Conservation (phyloP, 2,113 vertebrate species). For the Lagopus muta region DNA sequence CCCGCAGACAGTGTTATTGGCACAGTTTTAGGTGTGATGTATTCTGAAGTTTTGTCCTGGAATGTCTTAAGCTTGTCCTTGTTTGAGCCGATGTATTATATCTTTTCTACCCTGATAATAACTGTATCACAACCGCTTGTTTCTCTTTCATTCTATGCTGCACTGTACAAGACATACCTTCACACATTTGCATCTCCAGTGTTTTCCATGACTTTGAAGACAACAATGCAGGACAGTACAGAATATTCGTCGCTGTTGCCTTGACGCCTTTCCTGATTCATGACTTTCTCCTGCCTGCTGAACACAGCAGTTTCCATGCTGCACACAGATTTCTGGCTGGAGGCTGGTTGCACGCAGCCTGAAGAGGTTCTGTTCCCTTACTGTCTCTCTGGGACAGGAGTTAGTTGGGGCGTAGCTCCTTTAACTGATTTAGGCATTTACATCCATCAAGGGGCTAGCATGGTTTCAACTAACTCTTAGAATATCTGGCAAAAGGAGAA, state of each 20-base stretch:
- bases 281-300: neutral
- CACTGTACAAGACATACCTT: neutral
- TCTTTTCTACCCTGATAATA: neutral
- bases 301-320: neutral
- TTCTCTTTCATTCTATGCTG: rapidly evolving
- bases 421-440: neutral
- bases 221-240: neutral
- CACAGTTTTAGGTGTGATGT: neutral
- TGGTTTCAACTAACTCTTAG: neutral
- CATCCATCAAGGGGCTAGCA: neutral
- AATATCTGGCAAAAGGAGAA: neutral
- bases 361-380: neutral
- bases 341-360: neutral
- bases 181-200: neutral
- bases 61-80: neutral
- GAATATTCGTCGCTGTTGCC: neutral
- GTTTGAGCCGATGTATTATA: neutral
- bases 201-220: neutral
- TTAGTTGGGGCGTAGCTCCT: neutral
- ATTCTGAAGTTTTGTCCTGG: neutral
- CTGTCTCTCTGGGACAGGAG: neutral
- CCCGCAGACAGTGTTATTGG: neutral
- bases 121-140: neutral
- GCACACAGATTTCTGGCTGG: neutral
- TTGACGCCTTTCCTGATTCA: neutral